These are phyloP conservation scores for Ageneiosus marmoratus DNA, from an alignment of 2,113 vertebrate species.

Conservation along the genomic window DNA sequence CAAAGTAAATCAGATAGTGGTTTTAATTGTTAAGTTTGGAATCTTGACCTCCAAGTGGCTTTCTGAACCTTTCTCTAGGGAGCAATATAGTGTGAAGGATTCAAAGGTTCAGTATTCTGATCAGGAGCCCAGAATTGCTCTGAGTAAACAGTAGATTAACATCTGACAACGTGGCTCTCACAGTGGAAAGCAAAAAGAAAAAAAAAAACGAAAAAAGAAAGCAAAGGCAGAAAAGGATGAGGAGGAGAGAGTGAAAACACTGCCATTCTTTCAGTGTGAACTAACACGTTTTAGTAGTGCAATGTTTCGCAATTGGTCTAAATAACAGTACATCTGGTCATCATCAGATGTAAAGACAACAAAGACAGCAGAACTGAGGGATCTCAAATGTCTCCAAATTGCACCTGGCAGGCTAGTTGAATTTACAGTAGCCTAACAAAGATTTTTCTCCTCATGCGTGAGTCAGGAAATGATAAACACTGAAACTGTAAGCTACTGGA, in stretches of 20 bases:
- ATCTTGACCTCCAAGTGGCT: conserved; percentile 16
- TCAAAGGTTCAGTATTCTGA: conserved; percentile 38
- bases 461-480: conserved; percentile 39
- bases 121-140: conserved; percentile 29
- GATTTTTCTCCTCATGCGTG: conserved; percentile 43
- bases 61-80: conserved; percentile 29
- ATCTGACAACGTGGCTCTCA: conserved; percentile 36
- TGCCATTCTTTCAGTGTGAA: conserved; percentile 43
- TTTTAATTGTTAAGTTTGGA: conserved; percentile 25
- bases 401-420: conserved; percentile 17
- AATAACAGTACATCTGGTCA: conserved; percentile 40
- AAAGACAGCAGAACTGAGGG: conserved; percentile 40
- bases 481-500: conserved; percentile 37
- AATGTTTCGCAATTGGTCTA: conserved; percentile 43
- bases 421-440: conserved; percentile 37
- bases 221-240: conserved; percentile 20
- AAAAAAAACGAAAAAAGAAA: conserved; percentile 6
- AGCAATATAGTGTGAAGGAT: conserved; percentile 23
- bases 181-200: too few species aligned
- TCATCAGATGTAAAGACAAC: conserved; percentile 42
- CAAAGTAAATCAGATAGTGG: conserved; percentile 7
- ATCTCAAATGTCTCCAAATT: conserved; percentile 5
- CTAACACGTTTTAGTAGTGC: conserved; percentile 32
- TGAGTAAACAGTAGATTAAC: conserved; percentile 44
- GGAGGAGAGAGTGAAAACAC: conserved; percentile 14